phyloP scores from a whole-genome alignment of 1,140 invertebrate species.

The Hesperophylax magnus region DNA sequence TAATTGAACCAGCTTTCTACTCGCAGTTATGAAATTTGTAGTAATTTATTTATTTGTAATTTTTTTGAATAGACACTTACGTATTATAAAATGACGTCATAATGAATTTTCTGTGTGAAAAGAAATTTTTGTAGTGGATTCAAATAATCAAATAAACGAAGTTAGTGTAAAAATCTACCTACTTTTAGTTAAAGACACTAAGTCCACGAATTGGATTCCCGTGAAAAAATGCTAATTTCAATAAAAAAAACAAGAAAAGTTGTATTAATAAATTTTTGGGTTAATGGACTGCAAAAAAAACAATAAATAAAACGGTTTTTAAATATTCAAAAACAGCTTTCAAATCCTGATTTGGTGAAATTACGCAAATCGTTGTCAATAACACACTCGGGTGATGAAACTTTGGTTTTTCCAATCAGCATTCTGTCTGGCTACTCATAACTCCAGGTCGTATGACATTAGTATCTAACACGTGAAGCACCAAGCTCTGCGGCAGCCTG shows the following conservation, averaged over 20 bases:
- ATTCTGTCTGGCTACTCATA: constrained; percentile 1
- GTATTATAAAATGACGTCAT: no score
- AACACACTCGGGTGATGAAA: constrained; percentile 18
- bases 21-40: no score
- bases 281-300: constrained; percentile 18
- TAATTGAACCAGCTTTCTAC: no score
- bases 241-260: constrained; percentile 16
- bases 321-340: constrained; percentile 8
- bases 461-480: neutral
- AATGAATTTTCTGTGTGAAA: no score
- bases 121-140: no score
- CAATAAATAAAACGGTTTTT: neutral
- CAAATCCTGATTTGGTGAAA: neutral
- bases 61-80: no score
- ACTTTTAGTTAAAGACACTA: no score
- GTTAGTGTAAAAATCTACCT: no score
- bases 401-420: constrained; percentile 9
- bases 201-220: no score
- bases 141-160: no score
- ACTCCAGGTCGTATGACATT: neutral
- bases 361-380: constrained; percentile 7
- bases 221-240: neutral
- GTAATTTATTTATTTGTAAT: no score
- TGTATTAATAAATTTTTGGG: neutral
- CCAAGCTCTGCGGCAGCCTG: neutral